These are phyloP conservation scores for Peromyscus attwateri DNA, from an alignment of 2,797 vertebrate species.

Conservation along the genomic window DNA sequence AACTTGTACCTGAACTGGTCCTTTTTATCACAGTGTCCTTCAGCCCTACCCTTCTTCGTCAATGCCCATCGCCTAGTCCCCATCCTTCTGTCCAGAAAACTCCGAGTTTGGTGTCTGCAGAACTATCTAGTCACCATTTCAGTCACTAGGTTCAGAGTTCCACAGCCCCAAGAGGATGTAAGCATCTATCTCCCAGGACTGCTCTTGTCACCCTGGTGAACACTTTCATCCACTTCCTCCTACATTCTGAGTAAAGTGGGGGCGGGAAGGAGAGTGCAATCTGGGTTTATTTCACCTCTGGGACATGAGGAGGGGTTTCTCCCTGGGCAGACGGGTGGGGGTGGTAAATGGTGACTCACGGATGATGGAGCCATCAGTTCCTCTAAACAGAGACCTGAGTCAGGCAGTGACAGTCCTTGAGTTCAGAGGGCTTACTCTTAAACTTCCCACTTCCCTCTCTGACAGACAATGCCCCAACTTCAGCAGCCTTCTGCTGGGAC, in stretches of 20 bases:
- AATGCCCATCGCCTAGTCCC: neutral
- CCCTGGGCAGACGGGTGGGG: slow-evolving; percentile 66
- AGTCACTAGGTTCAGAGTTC: neutral
- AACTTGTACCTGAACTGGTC: neutral
- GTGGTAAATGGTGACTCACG: slow-evolving; percentile 69
- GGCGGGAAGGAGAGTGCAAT: slow-evolving; percentile 12
- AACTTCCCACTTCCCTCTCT: slow-evolving; percentile 48
- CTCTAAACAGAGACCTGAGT: slow-evolving; percentile 73
- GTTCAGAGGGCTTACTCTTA: neutral
- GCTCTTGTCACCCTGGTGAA: neutral
- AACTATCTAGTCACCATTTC: neutral
- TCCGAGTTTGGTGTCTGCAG: neutral
- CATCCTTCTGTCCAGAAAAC: neutral
- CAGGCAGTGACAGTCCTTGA: slow-evolving; percentile 50
- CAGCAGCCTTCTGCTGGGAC: neutral
- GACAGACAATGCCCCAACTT: neutral
- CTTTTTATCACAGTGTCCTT: neutral
- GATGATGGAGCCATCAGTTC: slow-evolving; percentile 74
- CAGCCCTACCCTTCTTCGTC: neutral
- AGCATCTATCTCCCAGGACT: neutral
- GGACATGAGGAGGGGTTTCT: slow-evolving; percentile 50
- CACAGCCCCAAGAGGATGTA: neutral
- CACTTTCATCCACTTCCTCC: neutral
- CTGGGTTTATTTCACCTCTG: slow-evolving; percentile 71
- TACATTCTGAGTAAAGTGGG: slow-evolving; percentile 9